Conservation (phyloP, 2,888 invertebrate genomes). For the Pollenia labialis region DNA sequence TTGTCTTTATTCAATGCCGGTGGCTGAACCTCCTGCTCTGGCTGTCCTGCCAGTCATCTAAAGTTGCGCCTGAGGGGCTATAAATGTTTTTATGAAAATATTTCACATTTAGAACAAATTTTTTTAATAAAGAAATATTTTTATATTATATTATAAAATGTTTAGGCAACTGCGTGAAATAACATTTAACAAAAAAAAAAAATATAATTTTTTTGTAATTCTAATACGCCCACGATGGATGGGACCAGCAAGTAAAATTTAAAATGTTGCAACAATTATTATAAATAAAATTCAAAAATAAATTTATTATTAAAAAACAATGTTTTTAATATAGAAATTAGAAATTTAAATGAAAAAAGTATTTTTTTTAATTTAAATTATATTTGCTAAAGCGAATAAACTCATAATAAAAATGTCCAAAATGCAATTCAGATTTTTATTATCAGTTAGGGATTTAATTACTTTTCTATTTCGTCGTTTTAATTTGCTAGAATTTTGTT, state of each 20-base stretch:
- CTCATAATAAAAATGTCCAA: too few species aligned
- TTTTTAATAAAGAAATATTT: neutral
- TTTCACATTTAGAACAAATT: slow-evolving; percentile 13
- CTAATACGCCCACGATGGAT: slow-evolving; percentile 16
- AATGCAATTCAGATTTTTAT: too few species aligned
- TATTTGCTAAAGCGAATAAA: too few species aligned
- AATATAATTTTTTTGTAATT: slow-evolving; percentile 6
- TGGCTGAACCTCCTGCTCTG: slow-evolving; percentile 55
- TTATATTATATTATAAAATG: slow-evolving; percentile 28
- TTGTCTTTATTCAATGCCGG: slow-evolving; percentile 62
- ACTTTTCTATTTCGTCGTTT: too few species aligned
- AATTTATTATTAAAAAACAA: neutral
- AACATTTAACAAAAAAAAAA: slow-evolving; percentile 7
- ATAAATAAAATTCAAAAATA: slow-evolving; percentile 16
- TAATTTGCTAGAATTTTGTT: too few species aligned
- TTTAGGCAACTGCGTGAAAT: slow-evolving; percentile 54
- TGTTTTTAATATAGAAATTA: neutral
- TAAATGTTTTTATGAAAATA: slow-evolving; percentile 18
- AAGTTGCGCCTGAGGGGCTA: slow-evolving; percentile 11
- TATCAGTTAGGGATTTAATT: too few species aligned
- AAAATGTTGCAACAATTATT: slow-evolving; percentile 7
- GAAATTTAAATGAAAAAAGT: slow-evolving; percentile 12
- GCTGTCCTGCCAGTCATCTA: neutral
- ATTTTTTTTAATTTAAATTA: neutral
- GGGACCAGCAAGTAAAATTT: neutral